These are phyloP conservation scores for Lepus europaeus DNA, from an alignment of 2,113 vertebrate species.

Conservation along the genomic window DNA sequence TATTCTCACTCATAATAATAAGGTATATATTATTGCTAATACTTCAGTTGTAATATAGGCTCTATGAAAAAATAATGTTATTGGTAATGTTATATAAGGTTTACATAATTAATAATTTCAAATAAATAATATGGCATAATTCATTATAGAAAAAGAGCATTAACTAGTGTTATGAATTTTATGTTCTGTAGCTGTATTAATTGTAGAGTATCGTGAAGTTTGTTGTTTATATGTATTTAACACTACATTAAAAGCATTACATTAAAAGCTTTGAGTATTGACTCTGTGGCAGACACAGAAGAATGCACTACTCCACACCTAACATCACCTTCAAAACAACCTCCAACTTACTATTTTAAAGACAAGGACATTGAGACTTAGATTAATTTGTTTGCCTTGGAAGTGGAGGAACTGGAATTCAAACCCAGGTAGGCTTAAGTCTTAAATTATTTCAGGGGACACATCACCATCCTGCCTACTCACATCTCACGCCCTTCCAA, in stretches of 20 bases:
- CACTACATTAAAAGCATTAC: background rate
- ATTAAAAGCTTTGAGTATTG: background rate
- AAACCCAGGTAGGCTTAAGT: background rate
- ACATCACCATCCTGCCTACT: background rate
- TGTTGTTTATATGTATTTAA: background rate
- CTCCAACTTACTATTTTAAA: background rate
- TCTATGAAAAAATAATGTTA: background rate
- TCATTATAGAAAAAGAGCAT: slow-evolving; percentile 5
- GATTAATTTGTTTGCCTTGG: background rate
- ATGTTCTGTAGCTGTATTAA: background rate
- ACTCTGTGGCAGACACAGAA: background rate
- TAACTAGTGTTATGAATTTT: background rate
- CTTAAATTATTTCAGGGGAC: background rate
- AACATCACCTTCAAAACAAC: slow-evolving; percentile 4
- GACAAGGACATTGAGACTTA: background rate
- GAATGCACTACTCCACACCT: background rate
- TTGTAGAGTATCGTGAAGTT: background rate
- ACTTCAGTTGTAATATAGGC: background rate
- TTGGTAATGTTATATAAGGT: background rate
- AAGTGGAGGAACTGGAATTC: background rate
- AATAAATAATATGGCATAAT: background rate
- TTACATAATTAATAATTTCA: background rate
- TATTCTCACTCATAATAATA: slow-evolving; percentile 1
- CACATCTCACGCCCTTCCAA: background rate
- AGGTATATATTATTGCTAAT: background rate